Conservation (phyloP, 2,797 vertebrate species). For the Lepilemur septentrionalis region DNA sequence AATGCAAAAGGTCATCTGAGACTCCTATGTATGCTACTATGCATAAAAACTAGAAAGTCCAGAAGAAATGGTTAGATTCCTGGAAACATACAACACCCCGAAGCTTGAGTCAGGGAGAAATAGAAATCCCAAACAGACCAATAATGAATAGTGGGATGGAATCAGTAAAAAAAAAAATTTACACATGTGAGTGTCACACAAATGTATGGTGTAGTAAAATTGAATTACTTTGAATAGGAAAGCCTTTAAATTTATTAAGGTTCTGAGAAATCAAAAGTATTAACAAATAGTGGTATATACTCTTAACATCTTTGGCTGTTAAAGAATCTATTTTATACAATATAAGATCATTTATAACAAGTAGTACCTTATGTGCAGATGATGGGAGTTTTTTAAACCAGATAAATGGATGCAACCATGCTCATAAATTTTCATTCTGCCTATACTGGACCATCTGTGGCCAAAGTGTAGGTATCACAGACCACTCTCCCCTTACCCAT, state of each 20-base stretch:
- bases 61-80: too few species aligned
- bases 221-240: not conserved
- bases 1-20: too few species aligned
- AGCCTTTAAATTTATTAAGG: not conserved
- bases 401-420: not conserved
- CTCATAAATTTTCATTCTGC: not conserved
- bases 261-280: not conserved
- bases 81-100: too few species aligned
- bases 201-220: not conserved
- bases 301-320: not conserved
- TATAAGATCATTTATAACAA: constrained; percentile 9
- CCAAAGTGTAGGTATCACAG: not conserved
- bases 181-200: not conserved
- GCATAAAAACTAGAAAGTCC: too few species aligned
- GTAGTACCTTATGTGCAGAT: not conserved
- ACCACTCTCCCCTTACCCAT: fast-evolving
- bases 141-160: too few species aligned
- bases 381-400: not conserved
- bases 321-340: not conserved
- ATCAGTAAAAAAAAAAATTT: not conserved
- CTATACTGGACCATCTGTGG: not conserved
- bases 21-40: too few species aligned
- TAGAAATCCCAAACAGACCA: too few species aligned
- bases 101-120: too few species aligned
- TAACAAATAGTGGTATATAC: not conserved